Evolutionary conservation across 2,797 vertebrate genomes (phyloP).

Genomic region (Enteromius viviparus): DNA sequence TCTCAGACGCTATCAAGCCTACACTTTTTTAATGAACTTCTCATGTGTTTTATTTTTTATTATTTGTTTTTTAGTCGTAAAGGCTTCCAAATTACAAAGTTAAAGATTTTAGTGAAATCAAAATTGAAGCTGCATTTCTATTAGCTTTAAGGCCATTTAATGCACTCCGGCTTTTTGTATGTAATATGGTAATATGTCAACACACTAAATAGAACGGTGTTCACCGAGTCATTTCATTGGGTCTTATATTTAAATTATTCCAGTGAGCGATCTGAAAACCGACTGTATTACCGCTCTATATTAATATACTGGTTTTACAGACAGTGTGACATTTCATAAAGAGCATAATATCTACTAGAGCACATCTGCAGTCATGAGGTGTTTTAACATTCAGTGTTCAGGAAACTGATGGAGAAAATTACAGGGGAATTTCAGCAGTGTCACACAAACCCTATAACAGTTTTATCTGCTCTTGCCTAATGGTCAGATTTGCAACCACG

Average conservation of each 20-base stretch:
- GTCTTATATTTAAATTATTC: neutral
- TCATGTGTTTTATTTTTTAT: too few relatives aligned
- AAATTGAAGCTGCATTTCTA: neutral
- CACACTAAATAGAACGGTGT: neutral
- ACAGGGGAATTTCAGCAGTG: slow-evolving; percentile 30
- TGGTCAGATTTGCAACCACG: slow-evolving; percentile 55
- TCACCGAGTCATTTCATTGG: neutral
- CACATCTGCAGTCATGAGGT: slow-evolving; percentile 14
- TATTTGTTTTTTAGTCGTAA: neutral
- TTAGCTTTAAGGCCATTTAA: neutral
- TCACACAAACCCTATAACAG: slow-evolving; percentile 49
- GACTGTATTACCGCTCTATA: neutral
- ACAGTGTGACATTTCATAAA: slow-evolving; percentile 11
- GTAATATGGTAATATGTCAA: neutral
- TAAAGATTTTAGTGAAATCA: neutral
- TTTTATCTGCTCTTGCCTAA: slow-evolving; percentile 60
- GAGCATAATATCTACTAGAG: neutral
- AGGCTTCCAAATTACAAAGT: neutral
- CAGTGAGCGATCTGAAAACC: neutral
- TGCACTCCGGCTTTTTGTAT: neutral
- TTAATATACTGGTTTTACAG: neutral
- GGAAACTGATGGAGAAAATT: slow-evolving; percentile 35
- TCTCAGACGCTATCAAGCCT: neutral
- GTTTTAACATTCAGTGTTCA: slow-evolving; percentile 27
- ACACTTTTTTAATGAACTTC: neutral